A percentile compares a stretch with the other conserved stretches of the same genome.
These are phyloP conservation scores for Galago senegalensis DNA, from an alignment of 2,797 vertebrate genomes.

Conservation along the genomic window DNA sequence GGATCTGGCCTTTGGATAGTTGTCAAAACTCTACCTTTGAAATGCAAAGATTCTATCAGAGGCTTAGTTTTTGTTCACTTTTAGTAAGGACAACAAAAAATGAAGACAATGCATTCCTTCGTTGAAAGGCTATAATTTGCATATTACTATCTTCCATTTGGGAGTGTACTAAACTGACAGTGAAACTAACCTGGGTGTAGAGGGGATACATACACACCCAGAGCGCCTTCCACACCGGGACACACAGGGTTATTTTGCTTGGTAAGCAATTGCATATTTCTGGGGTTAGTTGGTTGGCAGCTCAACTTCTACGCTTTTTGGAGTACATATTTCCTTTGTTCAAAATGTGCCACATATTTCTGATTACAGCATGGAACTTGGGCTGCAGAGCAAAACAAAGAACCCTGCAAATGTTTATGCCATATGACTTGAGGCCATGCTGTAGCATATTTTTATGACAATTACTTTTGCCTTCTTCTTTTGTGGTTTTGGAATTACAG, in stretches of 20 bases:
- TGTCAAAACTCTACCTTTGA: constrained; percentile 64
- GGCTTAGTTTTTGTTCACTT: constrained; percentile 65
- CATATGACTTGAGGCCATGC: constrained; percentile 62
- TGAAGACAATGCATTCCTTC: constrained; percentile 54
- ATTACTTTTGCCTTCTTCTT: constrained; percentile 41
- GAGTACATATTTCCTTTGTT: constrained; percentile 73
- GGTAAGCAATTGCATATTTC: constrained; percentile 47
- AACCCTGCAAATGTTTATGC: constrained; percentile 61
- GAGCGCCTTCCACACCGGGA: constrained; percentile 19
- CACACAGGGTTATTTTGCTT: constrained; percentile 12
- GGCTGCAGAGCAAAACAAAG: constrained; percentile 62
- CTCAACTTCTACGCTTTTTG: constrained; percentile 41
- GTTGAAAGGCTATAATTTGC: constrained; percentile 66
- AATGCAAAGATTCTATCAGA: constrained; percentile 57
- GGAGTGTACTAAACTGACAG: constrained; percentile 36
- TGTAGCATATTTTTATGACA: constrained; percentile 58
- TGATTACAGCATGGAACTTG: constrained; percentile 59
- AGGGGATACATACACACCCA: not conserved
- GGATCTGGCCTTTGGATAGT: constrained; percentile 22
- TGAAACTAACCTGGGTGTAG: constrained; percentile 43
- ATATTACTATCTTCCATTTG: constrained; percentile 24
- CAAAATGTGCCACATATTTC: constrained; percentile 59
- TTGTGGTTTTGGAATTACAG: constrained; percentile 71
- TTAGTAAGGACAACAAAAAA: constrained; percentile 59
- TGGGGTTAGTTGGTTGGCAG: constrained; percentile 62